phyloP scores from a whole-genome alignment of 1,140 invertebrate genomes.

The Ceratitis capitata region DNA sequence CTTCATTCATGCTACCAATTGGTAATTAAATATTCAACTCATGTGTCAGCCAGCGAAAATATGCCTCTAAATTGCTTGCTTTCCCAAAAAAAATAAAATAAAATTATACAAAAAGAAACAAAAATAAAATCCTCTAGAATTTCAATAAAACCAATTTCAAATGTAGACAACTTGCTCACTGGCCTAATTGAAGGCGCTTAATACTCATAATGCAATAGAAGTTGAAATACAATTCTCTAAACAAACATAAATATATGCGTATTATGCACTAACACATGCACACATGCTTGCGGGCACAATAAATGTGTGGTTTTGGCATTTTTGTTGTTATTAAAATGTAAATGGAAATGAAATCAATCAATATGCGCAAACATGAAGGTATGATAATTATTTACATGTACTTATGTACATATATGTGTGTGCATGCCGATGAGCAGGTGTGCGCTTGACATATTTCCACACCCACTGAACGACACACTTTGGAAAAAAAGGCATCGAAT shows the following conservation, averaged over 20 bases:
- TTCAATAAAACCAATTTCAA: no score
- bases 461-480: not conserved
- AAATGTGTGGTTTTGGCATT: no score
- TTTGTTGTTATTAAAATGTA: not conserved
- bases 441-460: not conserved
- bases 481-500: not conserved
- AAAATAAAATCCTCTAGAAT: not conserved
- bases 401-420: not conserved
- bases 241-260: not conserved
- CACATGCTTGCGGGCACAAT: no score
- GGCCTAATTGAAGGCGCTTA: not conserved
- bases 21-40: slow-evolving; percentile 23
- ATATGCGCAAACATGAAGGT: not conserved
- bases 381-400: not conserved
- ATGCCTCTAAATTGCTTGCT: not conserved
- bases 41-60: not conserved
- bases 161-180: not conserved
- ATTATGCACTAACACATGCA: no score
- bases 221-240: not conserved
- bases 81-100: not conserved
- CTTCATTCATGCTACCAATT: not conserved
- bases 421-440: not conserved
- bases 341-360: not conserved
- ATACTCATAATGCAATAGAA: not conserved
- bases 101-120: not conserved